A percentile compares a stretch with the other conserved stretches of the same genome.
Evolutionary conservation across 2,113 vertebrate genomes (phyloP).

Genomic region (Otolemur garnettii): DNA sequence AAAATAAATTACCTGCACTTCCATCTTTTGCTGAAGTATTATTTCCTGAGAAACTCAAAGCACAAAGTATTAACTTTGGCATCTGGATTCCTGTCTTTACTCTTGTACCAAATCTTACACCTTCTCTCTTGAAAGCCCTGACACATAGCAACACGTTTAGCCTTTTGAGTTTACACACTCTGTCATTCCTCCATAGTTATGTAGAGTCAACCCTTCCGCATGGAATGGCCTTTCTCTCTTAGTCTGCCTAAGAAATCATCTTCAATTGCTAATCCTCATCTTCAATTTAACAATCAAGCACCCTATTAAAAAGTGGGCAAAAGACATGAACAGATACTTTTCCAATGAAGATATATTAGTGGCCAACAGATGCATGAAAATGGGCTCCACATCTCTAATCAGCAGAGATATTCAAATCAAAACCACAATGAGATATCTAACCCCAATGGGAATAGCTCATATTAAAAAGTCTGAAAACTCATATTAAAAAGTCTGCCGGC

Average conservation of each 20-base stretch:
- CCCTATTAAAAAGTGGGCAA: too few relatives aligned
- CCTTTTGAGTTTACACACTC: not conserved
- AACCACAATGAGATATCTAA: too few relatives aligned
- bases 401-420: too few relatives aligned
- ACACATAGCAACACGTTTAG: not conserved
- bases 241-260: not conserved
- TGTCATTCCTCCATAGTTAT: not conserved
- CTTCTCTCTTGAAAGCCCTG: not conserved
- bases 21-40: not conserved
- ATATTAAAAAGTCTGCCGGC: too few relatives aligned
- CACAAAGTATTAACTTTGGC: not conserved
- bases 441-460: too few relatives aligned
- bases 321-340: too few relatives aligned
- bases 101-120: not conserved
- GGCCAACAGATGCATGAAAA: too few relatives aligned
- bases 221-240: not conserved
- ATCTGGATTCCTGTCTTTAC: not conserved
- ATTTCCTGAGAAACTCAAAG: not conserved
- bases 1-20: constrained; percentile 2
- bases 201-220: not conserved
- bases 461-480: too few relatives aligned
- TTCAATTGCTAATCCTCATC: not conserved
- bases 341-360: too few relatives aligned
- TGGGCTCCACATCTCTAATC: too few relatives aligned
- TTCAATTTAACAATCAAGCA: not conserved